Evolutionary conservation across 2,113 vertebrate species (phyloP).

Genomic region (Piprites chloris): DNA sequence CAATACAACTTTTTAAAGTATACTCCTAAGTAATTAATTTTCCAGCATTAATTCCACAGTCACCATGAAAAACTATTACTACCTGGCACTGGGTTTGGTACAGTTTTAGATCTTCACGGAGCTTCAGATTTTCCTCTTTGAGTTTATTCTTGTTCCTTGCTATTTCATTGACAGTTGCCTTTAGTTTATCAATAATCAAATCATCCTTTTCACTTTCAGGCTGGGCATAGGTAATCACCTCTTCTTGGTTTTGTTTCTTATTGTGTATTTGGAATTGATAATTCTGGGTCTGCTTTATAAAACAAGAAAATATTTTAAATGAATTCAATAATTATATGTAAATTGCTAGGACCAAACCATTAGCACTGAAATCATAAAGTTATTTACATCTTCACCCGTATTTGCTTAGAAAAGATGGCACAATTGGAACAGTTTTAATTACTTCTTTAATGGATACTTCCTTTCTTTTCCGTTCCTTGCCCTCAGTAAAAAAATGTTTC

Average conservation of each 20-base stretch:
- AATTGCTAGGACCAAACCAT: not conserved
- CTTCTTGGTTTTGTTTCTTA: constrained; percentile 40
- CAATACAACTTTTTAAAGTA: not conserved
- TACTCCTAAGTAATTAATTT: not conserved
- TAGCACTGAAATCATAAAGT: not conserved
- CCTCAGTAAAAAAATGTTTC: not conserved
- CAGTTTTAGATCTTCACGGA: constrained; percentile 68
- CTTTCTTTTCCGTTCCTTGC: not conserved
- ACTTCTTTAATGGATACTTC: not conserved
- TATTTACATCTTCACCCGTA: not conserved
- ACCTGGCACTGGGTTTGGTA: constrained; percentile 77
- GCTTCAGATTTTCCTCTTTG: constrained; percentile 75
- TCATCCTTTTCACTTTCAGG: constrained; percentile 41
- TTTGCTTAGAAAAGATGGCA: not conserved
- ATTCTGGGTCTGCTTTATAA: constrained; percentile 67
- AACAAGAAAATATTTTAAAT: constrained; percentile 8
- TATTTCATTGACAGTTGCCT: constrained; percentile 72
- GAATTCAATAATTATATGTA: not conserved
- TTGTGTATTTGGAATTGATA: constrained; percentile 54
- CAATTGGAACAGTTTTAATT: not conserved
- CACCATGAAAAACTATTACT: not conserved
- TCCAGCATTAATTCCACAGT: not conserved
- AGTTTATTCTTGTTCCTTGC: constrained; percentile 67
- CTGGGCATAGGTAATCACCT: constrained; percentile 4
- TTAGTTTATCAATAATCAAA: constrained; percentile 70